phyloP scores from a whole-genome alignment of 2,888 invertebrate species.

The Drosophila ochracea region DNA sequence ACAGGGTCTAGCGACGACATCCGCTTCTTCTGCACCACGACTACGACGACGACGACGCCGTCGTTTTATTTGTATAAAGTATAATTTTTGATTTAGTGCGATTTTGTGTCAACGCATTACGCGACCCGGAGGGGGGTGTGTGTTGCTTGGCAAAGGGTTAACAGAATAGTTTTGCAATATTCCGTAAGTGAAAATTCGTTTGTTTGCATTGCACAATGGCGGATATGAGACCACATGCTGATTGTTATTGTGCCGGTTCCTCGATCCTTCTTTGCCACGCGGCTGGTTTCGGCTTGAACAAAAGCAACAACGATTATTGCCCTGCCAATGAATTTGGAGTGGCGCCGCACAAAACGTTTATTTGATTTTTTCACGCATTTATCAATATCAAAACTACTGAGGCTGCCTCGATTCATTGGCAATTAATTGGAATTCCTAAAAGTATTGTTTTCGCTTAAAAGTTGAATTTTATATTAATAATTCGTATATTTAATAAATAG shows the following conservation, averaged over 20 bases:
- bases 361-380: slow-evolving; percentile 39
- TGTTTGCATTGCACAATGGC: slow-evolving; percentile 65
- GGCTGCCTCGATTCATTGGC: not conserved
- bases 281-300: slow-evolving; percentile 32
- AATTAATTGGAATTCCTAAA: not conserved
- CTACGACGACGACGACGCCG: slow-evolving; percentile 15
- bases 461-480: not conserved
- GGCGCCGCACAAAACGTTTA: slow-evolving; percentile 11
- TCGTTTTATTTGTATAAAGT: slow-evolving; percentile 76
- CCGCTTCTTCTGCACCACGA: slow-evolving; percentile 46
- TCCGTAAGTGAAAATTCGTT: slow-evolving; percentile 51
- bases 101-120: slow-evolving; percentile 72
- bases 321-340: slow-evolving; percentile 25
- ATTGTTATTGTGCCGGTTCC: slow-evolving; percentile 64
- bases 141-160: slow-evolving; percentile 58
- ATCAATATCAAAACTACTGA: not conserved
- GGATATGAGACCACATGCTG: slow-evolving; percentile 83
- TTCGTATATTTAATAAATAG: not conserved
- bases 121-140: slow-evolving; percentile 10
- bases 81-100: slow-evolving; percentile 84
- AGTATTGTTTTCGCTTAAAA: not conserved
- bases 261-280: slow-evolving; percentile 2
- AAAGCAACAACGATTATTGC: slow-evolving; percentile 32
- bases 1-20: slow-evolving; percentile 67
- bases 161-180: slow-evolving; percentile 80